A percentile compares a stretch with the other conserved stretches of the same genome.
These are phyloP conservation scores for Apostichopus japonicus DNA, from an alignment of 35 echinoderm and acorn worm genomes.

Conservation along the genomic window DNA sequence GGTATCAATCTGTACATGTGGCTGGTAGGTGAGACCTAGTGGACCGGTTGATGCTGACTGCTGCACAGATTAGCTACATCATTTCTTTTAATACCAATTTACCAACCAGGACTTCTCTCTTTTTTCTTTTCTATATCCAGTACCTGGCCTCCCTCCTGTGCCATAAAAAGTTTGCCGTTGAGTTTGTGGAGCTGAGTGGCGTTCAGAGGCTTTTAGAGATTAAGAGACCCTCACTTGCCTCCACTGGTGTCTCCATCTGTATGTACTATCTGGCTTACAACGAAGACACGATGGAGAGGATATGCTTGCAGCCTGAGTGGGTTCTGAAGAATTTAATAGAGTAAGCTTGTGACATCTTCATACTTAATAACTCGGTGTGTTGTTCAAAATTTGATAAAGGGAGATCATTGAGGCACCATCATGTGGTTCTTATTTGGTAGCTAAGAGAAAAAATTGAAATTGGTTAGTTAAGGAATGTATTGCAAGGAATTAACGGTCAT, in stretches of 20 bases:
- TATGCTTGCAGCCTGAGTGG: slow-evolving; percentile 78
- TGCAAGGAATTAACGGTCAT: no score
- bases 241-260: slow-evolving; percentile 91
- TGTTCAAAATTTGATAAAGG: no score
- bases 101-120: not conserved
- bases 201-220: slow-evolving; percentile 88
- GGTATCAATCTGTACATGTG: no score
- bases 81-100: not conserved
- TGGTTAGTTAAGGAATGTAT: no score
- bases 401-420: no score
- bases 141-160: slow-evolving; percentile 90
- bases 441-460: no score
- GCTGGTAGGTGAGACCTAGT: no score
- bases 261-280: slow-evolving; percentile 98
- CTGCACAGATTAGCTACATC: no score
- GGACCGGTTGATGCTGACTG: no score
- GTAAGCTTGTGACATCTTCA: slow-evolving; percentile 28
- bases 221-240: slow-evolving; percentile 88
- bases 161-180: slow-evolving; percentile 98
- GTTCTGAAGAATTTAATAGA: slow-evolving; percentile 78
- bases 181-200: slow-evolving; percentile 82
- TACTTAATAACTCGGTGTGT: not conserved
- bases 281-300: slow-evolving; percentile 97
- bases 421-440: no score
- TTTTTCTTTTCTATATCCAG: slow-evolving; percentile 35